Conservation (phyloP, 2,113 vertebrate genomes). For the Burhinus oedicnemus region DNA sequence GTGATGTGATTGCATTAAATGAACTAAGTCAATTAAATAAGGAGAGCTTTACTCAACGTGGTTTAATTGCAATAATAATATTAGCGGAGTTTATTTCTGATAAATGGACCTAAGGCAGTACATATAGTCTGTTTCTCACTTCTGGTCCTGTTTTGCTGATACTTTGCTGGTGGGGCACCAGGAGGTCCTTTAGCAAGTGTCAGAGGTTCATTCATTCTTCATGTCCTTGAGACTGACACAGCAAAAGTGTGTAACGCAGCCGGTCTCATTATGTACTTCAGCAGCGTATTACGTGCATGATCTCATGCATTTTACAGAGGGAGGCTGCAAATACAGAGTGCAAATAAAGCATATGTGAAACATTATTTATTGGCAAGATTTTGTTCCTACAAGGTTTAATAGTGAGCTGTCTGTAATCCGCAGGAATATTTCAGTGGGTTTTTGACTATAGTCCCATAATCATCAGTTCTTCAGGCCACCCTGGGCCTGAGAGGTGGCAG, state of each 20-base stretch:
- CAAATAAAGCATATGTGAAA: not conserved
- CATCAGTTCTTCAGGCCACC: not conserved
- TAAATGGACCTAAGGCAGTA: not conserved
- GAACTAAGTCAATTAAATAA: not conserved
- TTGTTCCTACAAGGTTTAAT: not conserved
- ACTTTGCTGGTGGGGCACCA: not conserved
- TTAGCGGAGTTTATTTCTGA: not conserved
- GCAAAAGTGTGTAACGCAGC: not conserved
- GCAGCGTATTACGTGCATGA: not conserved
- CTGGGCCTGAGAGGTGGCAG: not conserved
- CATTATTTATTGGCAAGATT: not conserved
- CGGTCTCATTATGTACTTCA: not conserved
- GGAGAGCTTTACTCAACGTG: not conserved
- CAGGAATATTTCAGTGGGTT: not conserved
- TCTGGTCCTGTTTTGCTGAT: not conserved
- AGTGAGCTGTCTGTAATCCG: not conserved
- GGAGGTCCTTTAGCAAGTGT: not conserved
- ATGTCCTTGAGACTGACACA: not conserved
- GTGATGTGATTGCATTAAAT: not conserved
- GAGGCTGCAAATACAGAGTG: not conserved
- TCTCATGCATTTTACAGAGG: conserved; percentile 44
- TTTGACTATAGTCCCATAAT: not conserved
- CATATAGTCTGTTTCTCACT: not conserved
- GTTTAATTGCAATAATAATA: not conserved
- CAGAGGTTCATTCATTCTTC: not conserved